Conservation (phyloP, 2,888 invertebrate genomes). For the Lepidochitona cinerea region DNA sequence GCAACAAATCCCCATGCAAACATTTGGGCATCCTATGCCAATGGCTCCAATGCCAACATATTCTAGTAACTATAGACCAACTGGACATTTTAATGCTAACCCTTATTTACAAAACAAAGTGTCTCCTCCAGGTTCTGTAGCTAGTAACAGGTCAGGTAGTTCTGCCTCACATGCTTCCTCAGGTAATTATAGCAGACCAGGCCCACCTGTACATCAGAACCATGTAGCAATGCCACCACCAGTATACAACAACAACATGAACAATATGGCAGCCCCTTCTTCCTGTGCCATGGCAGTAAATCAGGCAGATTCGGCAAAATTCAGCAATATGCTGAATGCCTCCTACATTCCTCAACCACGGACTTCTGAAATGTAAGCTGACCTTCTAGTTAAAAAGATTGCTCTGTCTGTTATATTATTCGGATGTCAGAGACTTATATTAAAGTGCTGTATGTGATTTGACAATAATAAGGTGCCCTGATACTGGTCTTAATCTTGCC, state of each 20-base stretch:
- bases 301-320: neutral
- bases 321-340: conserved; percentile 2
- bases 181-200: conserved; percentile 7
- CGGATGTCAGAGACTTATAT: too few species aligned
- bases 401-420: too few species aligned
- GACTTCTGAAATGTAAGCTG: conserved; percentile 2
- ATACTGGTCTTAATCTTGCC: too few species aligned
- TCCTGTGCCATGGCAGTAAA: neutral
- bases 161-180: conserved; percentile 25
- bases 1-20: neutral
- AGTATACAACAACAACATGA: conserved; percentile 5
- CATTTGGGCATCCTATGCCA: neutral
- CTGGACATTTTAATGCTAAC: conserved; percentile 19
- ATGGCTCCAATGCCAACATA: conserved; percentile 7
- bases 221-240: neutral
- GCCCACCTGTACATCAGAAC: neutral
- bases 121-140: conserved; percentile 63
- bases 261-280: neutral
- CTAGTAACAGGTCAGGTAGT: conserved; percentile 60
- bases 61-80: neutral
- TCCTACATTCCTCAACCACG: neutral
- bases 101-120: conserved; percentile 49
- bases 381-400: too few species aligned
- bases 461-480: too few species aligned
- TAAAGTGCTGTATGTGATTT: too few species aligned